A percentile compares a stretch with the other conserved stretches of the same genome.
Conservation (phyloP, 2,113 vertebrate genomes). For the Catharus fuscescens region DNA sequence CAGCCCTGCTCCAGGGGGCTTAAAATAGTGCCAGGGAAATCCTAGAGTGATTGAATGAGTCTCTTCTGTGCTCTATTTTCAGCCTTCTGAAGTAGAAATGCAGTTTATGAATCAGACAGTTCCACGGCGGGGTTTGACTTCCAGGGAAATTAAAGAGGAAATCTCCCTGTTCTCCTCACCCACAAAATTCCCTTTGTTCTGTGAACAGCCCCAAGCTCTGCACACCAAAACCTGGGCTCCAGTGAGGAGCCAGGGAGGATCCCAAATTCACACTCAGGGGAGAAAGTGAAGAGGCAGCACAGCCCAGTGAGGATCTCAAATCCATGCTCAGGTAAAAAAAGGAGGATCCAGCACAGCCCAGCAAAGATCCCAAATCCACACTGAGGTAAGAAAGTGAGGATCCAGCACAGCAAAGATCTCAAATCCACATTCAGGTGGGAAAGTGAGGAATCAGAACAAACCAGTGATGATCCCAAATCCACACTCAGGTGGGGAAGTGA, state of each 20-base stretch:
- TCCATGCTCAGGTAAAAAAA: background rate
- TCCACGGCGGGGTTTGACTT: background rate
- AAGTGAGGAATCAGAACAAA: background rate
- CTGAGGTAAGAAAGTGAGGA: background rate
- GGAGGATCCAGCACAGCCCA: background rate
- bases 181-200: constrained; percentile 10
- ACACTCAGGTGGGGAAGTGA: background rate
- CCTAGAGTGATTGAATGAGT: background rate
- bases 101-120: constrained; percentile 11
- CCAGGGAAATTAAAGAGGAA: constrained; percentile 33
- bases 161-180: background rate
- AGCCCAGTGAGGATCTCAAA: accelerated
- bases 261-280: background rate
- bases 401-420: background rate
- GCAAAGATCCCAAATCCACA: background rate
- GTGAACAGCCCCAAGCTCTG: background rate
- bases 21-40: constrained; percentile 4
- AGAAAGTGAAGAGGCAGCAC: background rate
- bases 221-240: background rate
- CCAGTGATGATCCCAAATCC: background rate
- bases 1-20: background rate
- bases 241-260: background rate
- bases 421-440: background rate
- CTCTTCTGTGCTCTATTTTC: background rate
- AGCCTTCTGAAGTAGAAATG: background rate